Conservation (phyloP, 2,797 vertebrate genomes). For the Bucorvus abyssinicus region DNA sequence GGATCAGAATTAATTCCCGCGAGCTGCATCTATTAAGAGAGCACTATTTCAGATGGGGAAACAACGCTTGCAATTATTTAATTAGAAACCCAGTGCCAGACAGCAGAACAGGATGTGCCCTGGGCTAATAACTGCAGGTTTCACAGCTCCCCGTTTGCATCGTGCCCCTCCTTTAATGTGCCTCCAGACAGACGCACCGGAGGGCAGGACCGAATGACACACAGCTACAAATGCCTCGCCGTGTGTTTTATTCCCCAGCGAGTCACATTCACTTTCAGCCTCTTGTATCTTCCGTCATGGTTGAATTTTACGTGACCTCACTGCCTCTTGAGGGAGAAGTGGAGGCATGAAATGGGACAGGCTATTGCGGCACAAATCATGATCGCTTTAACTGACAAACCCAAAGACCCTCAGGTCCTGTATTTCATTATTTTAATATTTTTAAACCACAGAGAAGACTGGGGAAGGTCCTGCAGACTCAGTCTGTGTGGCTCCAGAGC, state of each 20-base stretch:
- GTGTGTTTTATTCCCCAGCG: neutral
- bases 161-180: neutral
- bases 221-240: neutral
- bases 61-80: conserved; percentile 2
- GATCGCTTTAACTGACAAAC: neutral
- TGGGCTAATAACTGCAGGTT: neutral
- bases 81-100: conserved; percentile 6
- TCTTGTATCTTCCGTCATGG: neutral
- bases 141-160: neutral
- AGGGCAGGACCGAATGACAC: neutral
- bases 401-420: neutral
- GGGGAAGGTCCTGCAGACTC: neutral
- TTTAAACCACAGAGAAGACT: neutral
- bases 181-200: neutral
- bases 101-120: conserved; percentile 2
- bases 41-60: neutral
- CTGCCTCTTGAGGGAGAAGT: fast-evolving
- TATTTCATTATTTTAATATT: fast-evolving
- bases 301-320: neutral
- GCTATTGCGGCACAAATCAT: neutral
- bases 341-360: neutral
- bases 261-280: neutral
- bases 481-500: neutral
- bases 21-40: neutral
- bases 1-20: neutral